Evolutionary conservation across 2,797 vertebrate genomes (phyloP).

Genomic region (Nannoperca obscura): DNA sequence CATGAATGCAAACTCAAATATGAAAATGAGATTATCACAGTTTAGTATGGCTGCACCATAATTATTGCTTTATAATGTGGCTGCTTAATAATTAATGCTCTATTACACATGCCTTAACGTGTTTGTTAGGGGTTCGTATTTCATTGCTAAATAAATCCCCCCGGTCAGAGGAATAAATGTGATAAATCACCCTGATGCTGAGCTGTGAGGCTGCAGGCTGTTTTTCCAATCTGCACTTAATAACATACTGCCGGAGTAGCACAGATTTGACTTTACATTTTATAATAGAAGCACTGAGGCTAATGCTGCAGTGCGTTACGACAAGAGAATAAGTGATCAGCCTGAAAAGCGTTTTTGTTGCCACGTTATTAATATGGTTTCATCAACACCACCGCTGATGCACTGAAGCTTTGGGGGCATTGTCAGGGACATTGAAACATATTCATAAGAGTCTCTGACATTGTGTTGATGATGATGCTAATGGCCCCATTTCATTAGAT

Average conservation of each 20-base stretch:
- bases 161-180: constrained; percentile 32
- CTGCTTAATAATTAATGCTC: constrained; percentile 43
- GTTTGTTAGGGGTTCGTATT: constrained; percentile 29
- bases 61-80: constrained; percentile 31
- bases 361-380: constrained; percentile 42
- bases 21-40: constrained; percentile 7
- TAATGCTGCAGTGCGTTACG: constrained; percentile 43
- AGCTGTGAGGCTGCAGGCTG: constrained; percentile 44
- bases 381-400: constrained; percentile 31
- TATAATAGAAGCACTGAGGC: constrained; percentile 44
- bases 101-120: constrained; percentile 16
- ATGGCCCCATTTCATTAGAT: constrained; percentile 33
- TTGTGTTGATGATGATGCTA: constrained; percentile 25
- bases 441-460: constrained; percentile 20
- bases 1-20: constrained; percentile 16
- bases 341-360: constrained; percentile 50
- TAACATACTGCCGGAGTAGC: constrained; percentile 22
- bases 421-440: constrained; percentile 12
- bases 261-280: constrained; percentile 60
- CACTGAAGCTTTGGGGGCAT: constrained; percentile 15
- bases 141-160: constrained; percentile 36
- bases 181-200: constrained; percentile 42
- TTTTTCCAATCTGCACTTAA: constrained; percentile 47
- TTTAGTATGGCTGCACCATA: neutral
- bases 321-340: constrained; percentile 51